These are phyloP conservation scores for Panorpa germanica DNA, from an alignment of 2,888 invertebrate species.

Conservation along the genomic window DNA sequence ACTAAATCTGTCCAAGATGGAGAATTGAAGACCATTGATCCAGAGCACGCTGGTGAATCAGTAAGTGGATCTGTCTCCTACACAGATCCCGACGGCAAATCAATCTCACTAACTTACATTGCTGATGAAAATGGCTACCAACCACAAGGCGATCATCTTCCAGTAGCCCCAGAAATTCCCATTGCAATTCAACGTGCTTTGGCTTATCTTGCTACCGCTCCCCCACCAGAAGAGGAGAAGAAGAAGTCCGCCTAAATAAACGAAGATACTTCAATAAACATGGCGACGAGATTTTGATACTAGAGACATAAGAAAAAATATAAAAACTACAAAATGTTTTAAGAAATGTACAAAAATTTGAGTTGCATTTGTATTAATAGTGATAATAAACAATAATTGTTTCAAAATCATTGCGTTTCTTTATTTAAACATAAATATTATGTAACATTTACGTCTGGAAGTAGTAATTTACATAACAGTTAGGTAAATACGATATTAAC, in stretches of 20 bases:
- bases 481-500: too few species aligned
- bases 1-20: conserved; percentile 37
- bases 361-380: too few species aligned
- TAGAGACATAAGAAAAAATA: too few species aligned
- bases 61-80: conserved; percentile 39
- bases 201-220: conserved; percentile 24
- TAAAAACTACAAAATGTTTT: too few species aligned
- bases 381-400: too few species aligned
- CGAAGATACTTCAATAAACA: too few species aligned
- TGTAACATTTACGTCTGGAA: too few species aligned
- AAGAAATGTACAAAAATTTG: too few species aligned
- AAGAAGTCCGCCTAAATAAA: conserved; percentile 9
- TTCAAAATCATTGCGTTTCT: too few species aligned
- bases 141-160: conserved; percentile 22
- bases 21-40: conserved; percentile 27
- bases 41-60: conserved; percentile 31
- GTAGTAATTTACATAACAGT: too few species aligned
- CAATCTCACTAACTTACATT: conserved; percentile 24
- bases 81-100: conserved; percentile 24
- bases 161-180: conserved; percentile 25
- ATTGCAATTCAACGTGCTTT: conserved; percentile 27
- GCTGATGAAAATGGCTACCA: conserved; percentile 29
- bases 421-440: too few species aligned
- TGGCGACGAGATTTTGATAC: too few species aligned
- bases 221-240: conserved; percentile 21